Evolutionary conservation across 2,113 vertebrate species (phyloP).

Genomic region (Platichthys flesus): DNA sequence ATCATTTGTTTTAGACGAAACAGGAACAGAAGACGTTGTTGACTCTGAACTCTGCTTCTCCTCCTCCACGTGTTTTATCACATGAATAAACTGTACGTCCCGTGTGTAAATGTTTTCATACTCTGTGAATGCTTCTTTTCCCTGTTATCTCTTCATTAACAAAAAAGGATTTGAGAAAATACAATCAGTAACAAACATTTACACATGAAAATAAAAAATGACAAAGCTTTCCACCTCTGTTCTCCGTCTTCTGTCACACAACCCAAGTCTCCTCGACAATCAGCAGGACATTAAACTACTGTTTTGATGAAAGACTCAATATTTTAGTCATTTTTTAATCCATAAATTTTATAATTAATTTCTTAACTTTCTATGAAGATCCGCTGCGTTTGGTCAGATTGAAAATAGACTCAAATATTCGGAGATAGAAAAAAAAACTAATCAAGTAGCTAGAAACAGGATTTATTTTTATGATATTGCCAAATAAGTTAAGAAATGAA

Average conservation of each 20-base stretch:
- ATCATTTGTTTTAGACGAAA: constrained; percentile 20
- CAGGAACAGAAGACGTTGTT: neutral
- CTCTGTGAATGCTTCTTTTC: constrained; percentile 73
- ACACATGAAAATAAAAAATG: constrained; percentile 66
- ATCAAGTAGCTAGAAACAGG: no score
- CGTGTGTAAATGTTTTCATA: constrained; percentile 73
- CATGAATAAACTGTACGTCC: constrained; percentile 44
- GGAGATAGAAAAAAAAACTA: no score
- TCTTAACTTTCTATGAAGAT: no score
- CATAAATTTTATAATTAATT: no score
- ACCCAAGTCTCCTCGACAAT: no score
- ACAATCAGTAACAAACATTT: constrained; percentile 71
- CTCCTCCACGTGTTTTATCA: constrained; percentile 46
- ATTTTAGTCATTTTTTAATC: no score
- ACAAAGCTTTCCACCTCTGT: constrained; percentile 49
- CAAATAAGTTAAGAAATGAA: no score
- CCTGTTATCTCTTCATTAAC: constrained; percentile 57
- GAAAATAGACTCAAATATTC: no score
- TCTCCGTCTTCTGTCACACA: neutral
- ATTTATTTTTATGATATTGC: no score
- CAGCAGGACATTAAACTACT: no score
- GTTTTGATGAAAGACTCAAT: no score
- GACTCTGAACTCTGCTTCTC: constrained; percentile 1
- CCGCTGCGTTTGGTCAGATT: no score
- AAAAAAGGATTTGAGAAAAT: constrained; percentile 59